phyloP scores from a whole-genome alignment of 1,140 invertebrate species.

The Drosophila mojavensis region DNA sequence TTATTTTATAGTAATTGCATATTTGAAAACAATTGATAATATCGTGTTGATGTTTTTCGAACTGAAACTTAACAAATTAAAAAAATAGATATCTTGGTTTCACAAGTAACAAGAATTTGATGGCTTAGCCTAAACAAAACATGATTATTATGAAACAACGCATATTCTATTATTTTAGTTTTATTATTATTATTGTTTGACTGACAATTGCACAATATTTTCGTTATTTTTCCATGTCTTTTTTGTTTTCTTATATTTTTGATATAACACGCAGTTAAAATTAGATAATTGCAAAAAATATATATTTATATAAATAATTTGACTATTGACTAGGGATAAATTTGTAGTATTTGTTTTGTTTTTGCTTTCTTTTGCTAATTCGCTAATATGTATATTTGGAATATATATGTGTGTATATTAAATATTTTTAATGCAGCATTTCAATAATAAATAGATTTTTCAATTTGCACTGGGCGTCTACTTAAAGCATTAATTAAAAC shows the following conservation, averaged over 20 bases:
- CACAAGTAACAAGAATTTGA: slow-evolving; percentile 60
- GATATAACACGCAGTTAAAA: slow-evolving; percentile 54
- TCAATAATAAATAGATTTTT: slow-evolving; percentile 64
- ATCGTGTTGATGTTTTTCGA: slow-evolving; percentile 49
- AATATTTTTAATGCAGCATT: slow-evolving; percentile 36
- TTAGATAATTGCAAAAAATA: slow-evolving; percentile 60
- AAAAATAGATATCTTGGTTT: slow-evolving; percentile 47
- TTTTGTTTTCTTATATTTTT: not conserved
- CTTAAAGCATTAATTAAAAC: slow-evolving; percentile 42
- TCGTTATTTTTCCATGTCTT: not conserved
- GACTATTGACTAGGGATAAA: slow-evolving; percentile 84
- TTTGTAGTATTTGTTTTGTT: slow-evolving; percentile 63
- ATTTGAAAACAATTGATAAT: slow-evolving; percentile 70
- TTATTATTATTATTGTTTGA: slow-evolving; percentile 24
- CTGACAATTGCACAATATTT: slow-evolving; percentile 34
- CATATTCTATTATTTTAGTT: slow-evolving; percentile 16
- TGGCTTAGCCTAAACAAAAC: slow-evolving; percentile 62
- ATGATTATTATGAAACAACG: slow-evolving; percentile 30
- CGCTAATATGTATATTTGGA: slow-evolving; percentile 76
- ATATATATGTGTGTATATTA: slow-evolving; percentile 38
- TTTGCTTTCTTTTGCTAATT: slow-evolving; percentile 56
- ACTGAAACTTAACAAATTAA: slow-evolving; percentile 64
- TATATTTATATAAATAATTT: slow-evolving; percentile 75
- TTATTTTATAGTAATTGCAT: slow-evolving; percentile 47
- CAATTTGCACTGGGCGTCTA: slow-evolving; percentile 64